Evolutionary conservation across 2,113 vertebrate species (phyloP).

Genomic region (Pleuronectes platessa): DNA sequence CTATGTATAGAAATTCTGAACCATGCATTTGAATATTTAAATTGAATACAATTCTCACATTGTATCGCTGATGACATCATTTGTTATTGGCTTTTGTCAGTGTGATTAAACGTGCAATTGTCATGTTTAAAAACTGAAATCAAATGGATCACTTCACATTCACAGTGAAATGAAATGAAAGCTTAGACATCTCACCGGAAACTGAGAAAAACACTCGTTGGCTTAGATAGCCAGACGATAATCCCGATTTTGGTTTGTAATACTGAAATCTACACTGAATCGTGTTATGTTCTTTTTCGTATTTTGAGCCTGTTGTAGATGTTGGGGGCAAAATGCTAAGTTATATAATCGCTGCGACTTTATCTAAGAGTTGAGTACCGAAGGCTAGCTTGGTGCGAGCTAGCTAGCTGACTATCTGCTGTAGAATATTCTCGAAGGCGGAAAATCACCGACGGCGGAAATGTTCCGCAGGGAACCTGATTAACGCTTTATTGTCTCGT

Average conservation of each 20-base stretch:
- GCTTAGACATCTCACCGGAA: not conserved
- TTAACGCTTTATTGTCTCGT: not conserved
- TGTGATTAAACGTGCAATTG: no score
- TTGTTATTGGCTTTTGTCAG: no score
- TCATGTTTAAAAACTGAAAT: no score
- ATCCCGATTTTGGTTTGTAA: no score
- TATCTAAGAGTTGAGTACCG: not conserved
- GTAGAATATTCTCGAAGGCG: conserved; percentile 38
- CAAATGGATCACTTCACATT: not conserved
- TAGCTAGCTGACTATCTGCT: not conserved
- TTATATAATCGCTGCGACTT: not conserved
- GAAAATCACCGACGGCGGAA: fast-evolving
- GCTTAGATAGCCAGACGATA: not conserved
- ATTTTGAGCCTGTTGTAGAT: not conserved
- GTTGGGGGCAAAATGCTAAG: not conserved
- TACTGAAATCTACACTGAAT: not conserved
- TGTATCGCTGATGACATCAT: no score
- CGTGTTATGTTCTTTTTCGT: not conserved
- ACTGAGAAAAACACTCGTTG: not conserved
- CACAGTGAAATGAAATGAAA: not conserved
- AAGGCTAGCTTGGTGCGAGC: not conserved
- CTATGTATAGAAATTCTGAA: no score
- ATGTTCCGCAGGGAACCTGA: not conserved
- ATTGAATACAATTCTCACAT: no score
- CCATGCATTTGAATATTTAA: no score